Base-by-base conservation (phyloP, 2,113 vertebrate genomes). In the Sebastes fasciatus region DNA sequence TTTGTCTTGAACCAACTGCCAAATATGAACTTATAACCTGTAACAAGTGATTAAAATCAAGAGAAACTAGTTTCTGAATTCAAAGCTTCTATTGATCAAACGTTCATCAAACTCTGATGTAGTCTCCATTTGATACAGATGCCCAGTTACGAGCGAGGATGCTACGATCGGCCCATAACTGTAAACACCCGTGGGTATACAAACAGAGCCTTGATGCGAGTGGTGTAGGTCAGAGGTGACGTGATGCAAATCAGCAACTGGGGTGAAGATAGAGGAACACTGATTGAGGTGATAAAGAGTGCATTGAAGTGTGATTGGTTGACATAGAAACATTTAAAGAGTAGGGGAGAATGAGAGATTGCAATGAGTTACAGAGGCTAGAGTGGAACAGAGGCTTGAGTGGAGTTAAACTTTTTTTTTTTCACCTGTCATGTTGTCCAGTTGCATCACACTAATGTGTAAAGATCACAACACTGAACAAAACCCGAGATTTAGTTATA, bases 1-100 rank as follows among this genome's bases (percentile, higher is more conserved):
- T 74, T 63, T 3, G 0, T 23, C 23, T 62, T 52, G 11, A 62
- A 70, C 5, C 0, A 74, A 64, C 60, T 54, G 74, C 26, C 10
- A n/a, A 80, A 43, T 72, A 21, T 84, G 14, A 86, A 85, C 60
- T 19, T 58, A 62, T 63, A 23, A 62, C 55, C 69, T 67, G 26
- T n/a, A 46, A 69, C 57, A 1, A 12, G n/a, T 3, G 0, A 1
- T 48, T 62, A 2, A 58, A 75, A 75, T 42, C 43, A 52, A 48
- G n/a, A 60, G 26, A 76, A 14, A 55, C 10, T 12, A 4, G 9
- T 79, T 26, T 55, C 23, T 43, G 12, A 5, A 66, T 62, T 82
- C 40, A 52, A 79, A 66, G 51, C 60, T 21, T 70, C 34, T 57
- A 26, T 57, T 43, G 26, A 79, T 82, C 79, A 85, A 60, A 66